Evolutionary conservation across 1,140 invertebrate genomes (phyloP).

Genomic region (Pseudomyrmex pallidus): DNA sequence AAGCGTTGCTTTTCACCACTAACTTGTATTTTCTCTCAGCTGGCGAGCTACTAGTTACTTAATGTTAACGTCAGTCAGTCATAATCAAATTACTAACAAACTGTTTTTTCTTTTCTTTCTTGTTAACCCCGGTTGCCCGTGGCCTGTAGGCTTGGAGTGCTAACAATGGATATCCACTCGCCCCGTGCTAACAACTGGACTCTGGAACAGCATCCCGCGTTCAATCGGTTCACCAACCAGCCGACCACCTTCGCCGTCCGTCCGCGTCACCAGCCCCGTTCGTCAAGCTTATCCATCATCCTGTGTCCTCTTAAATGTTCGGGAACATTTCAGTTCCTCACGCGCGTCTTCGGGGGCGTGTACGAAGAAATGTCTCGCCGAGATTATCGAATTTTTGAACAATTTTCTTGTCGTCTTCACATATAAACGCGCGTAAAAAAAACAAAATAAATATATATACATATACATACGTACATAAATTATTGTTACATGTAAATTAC

Average conservation of each 20-base stretch:
- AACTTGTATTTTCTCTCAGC: conserved; percentile 79
- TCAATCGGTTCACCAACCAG: conserved; percentile 83
- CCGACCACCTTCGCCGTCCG: conserved; percentile 83
- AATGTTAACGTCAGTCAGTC: conserved; percentile 80
- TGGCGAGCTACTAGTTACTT: conserved; percentile 79
- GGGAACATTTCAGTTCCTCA: conserved; percentile 35
- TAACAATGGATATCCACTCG: conserved; percentile 87
- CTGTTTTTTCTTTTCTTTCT: conserved; percentile 88
- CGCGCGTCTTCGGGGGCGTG: background rate
- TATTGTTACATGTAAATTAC: background rate
- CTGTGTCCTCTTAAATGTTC: conserved; percentile 73
- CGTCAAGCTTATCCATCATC: conserved; percentile 82
- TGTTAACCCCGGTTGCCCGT: conserved; percentile 87
- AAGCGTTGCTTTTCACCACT: conserved; percentile 83
- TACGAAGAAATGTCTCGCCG: conserved; percentile 24
- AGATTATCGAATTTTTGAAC: conserved; percentile 15
- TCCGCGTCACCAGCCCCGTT: conserved; percentile 84
- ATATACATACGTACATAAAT: background rate
- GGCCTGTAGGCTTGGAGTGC: conserved; percentile 89
- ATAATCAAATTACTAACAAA: conserved; percentile 87
- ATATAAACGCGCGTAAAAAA: background rate
- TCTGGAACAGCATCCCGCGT: conserved; percentile 85
- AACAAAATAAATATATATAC: background rate
- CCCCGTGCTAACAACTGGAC: conserved; percentile 86
- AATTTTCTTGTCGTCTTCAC: conserved; percentile 12